A percentile compares a stretch with the other conserved stretches of the same genome.
phyloP scores from a whole-genome alignment of 2,888 invertebrate species.

The Villa cingulata region DNA sequence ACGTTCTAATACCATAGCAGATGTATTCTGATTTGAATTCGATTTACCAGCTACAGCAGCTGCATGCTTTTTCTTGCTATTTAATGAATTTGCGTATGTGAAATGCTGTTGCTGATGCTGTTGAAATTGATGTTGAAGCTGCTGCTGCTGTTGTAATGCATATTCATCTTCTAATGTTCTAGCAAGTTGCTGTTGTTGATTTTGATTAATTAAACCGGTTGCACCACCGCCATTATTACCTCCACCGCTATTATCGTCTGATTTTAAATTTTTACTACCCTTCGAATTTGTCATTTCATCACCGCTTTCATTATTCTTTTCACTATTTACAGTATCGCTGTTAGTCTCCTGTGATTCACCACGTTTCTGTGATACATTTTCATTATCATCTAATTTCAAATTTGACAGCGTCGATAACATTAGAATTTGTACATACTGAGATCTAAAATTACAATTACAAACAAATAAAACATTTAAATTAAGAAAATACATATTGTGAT shows the following conservation, averaged over 20 bases:
- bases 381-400: slow-evolving; percentile 20
- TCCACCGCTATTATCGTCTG: slow-evolving; percentile 15
- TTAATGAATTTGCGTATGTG: slow-evolving; percentile 23
- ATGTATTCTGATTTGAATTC: slow-evolving; percentile 14
- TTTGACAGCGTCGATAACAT: slow-evolving; percentile 46
- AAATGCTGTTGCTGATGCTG: slow-evolving; percentile 21
- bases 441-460: slow-evolving; percentile 21
- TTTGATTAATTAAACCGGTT: slow-evolving; percentile 14
- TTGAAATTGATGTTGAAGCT: slow-evolving; percentile 24
- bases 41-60: slow-evolving; percentile 14
- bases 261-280: slow-evolving; percentile 9
- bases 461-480: neutral
- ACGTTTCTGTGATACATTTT: slow-evolving; percentile 19
- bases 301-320: slow-evolving; percentile 19
- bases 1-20: slow-evolving; percentile 30
- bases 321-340: slow-evolving; percentile 36
- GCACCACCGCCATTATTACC: slow-evolving; percentile 11
- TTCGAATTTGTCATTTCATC: slow-evolving; percentile 15
- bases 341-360: slow-evolving; percentile 24
- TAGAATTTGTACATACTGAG: slow-evolving; percentile 55
- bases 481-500: neutral
- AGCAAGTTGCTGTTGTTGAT: slow-evolving; percentile 34
- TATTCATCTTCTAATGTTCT: slow-evolving; percentile 23
- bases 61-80: slow-evolving; percentile 18
- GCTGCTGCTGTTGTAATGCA: slow-evolving; percentile 18